Percentiles rank a stretch among this genome's conserved stretches.
Evolutionary conservation across 2,888 invertebrate species (phyloP).

Genomic region (Synergus gifuensis): DNA sequence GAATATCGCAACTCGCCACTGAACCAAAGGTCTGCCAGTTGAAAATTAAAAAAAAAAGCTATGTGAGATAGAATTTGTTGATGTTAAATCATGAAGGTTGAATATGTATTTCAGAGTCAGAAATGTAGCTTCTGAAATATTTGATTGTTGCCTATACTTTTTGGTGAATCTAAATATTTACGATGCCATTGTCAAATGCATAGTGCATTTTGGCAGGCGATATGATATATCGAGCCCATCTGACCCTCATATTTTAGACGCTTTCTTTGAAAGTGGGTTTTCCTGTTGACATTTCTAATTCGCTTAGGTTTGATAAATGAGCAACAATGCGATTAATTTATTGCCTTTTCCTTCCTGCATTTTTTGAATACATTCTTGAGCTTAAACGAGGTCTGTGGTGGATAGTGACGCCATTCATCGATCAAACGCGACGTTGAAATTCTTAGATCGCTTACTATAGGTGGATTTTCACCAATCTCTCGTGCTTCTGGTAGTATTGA

Average conservation of each 20-base stretch:
- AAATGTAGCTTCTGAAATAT: neutral
- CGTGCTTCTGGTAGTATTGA: neutral
- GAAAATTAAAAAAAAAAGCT: neutral
- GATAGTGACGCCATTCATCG: constrained; percentile 32
- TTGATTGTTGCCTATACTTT: neutral
- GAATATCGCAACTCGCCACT: neutral
- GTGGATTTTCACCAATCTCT: constrained; percentile 16
- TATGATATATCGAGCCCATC: constrained; percentile 17
- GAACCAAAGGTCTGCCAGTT: neutral
- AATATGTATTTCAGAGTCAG: too few species aligned
- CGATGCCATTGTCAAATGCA: neutral
- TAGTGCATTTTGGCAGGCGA: neutral
- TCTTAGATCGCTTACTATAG: constrained; percentile 5
- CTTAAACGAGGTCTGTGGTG: constrained; percentile 19
- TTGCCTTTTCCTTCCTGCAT: neutral
- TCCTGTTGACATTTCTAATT: constrained; percentile 17
- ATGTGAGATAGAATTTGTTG: neutral
- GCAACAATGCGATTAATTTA: constrained; percentile 18
- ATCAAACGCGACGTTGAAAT: constrained; percentile 28
- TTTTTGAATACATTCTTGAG: neutral
- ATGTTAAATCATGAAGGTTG: too few species aligned
- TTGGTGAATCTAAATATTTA: neutral
- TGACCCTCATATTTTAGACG: constrained; percentile 39
- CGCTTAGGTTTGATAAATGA: constrained; percentile 20
- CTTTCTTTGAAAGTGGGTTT: neutral